phyloP scores from a whole-genome alignment of 2,113 vertebrate genomes.

The Otocyon megalotis region DNA sequence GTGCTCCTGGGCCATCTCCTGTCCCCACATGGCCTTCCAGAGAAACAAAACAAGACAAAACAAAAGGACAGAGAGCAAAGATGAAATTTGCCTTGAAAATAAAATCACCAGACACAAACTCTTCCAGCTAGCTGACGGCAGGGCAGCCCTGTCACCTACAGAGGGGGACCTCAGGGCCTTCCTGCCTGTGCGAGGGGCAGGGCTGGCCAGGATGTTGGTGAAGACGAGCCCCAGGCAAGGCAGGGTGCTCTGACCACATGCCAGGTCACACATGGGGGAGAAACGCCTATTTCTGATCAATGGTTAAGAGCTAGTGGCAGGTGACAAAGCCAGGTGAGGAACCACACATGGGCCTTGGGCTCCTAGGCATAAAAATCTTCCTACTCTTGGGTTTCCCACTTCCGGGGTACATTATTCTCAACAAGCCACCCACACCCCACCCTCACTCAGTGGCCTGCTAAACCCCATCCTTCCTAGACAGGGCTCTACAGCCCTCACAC shows the following conservation, averaged over 20 bases:
- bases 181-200: not conserved
- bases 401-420: not conserved
- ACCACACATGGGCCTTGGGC: not conserved
- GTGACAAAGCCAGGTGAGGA: not conserved
- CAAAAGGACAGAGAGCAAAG: not conserved
- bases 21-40: not conserved
- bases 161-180: not conserved
- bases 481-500: not conserved
- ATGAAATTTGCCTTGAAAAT: not conserved
- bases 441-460: not conserved
- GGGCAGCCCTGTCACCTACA: not conserved
- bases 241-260: not conserved
- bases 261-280: not conserved
- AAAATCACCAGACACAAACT: rapidly evolving
- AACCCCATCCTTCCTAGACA: not conserved
- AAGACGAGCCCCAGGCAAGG: not conserved
- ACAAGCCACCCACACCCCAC: not conserved
- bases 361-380: not conserved
- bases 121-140: not conserved
- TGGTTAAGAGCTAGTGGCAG: not conserved
- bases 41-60: not conserved
- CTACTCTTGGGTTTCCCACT: not conserved
- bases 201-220: not conserved
- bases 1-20: not conserved
- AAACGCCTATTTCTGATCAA: not conserved